Base-by-base conservation (phyloP, 2,113 vertebrate genomes). In the Ophiodon elongatus region DNA sequence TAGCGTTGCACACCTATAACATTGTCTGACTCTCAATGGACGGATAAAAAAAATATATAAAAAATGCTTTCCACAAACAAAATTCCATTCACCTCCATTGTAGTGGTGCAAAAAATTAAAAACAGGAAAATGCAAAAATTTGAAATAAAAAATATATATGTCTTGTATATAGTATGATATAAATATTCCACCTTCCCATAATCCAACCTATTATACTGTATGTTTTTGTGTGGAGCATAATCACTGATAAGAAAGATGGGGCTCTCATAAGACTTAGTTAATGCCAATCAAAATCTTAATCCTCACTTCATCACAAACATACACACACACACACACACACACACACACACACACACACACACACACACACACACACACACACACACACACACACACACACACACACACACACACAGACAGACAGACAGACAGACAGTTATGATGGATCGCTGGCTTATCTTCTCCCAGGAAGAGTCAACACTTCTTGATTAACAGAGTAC, bases 401-500 rank as follows among this genome's bases (percentile, higher is more conserved):
- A 45, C 14, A 63, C 19, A 56, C 1, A 11, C 45, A 50, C 47
- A 23, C 47, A 52, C 47, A 52, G 19, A 52, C 47, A 52, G 19
- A 9, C 50, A 23, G 6, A 64, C 37, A 33, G 37, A 63, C 43
- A 29, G 67, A 82, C 56, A 70, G 66, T 77, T 45, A 71, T 90
- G 85, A 85, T 75, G 2, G 82, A 86, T 85, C 35, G 37, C 54
- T 62, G 52, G 52, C 78, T 85, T 70, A 80, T 84, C 82, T 69
- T 79, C 74, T 82, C 79, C 64, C 65, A 63, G 70, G 81, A 91
- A 68, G 79, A 87, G 74, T 76, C 86, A 85, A 86, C 85, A 82
- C 69, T 67, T 85, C 76, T 86, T 91, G 82, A 90, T 94, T 92
- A 91, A 78, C 86, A 52, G 65, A 70, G 73, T 25, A 11, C 79